Evolutionary conservation across 1,140 invertebrate species (phyloP).

Genomic region (Drosophila pandora): DNA sequence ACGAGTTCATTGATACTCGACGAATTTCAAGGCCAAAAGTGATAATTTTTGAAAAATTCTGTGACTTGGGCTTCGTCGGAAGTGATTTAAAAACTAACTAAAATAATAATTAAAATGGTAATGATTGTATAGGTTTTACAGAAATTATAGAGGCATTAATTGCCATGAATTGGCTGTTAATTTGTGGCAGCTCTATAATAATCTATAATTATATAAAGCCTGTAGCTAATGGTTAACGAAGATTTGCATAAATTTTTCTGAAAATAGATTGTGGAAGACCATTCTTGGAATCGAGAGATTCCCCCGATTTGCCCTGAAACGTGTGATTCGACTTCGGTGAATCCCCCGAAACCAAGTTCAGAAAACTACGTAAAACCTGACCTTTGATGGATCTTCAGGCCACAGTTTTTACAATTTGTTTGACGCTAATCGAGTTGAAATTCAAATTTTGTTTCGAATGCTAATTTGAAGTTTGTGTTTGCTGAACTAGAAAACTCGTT

Average conservation of each 20-base stretch:
- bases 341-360: conserved; percentile 16
- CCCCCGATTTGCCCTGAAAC: conserved; percentile 13
- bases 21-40: conserved; percentile 16
- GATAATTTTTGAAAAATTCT: conserved; percentile 30
- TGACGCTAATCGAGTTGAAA: conserved; percentile 23
- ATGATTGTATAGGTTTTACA: conserved; percentile 15
- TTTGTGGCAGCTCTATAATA: conserved; percentile 18
- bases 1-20: conserved; percentile 48
- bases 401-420: conserved; percentile 21
- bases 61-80: conserved; percentile 12
- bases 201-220: conserved; percentile 27
- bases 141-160: conserved; percentile 41
- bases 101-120: conserved; percentile 12
- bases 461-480: conserved; percentile 36
- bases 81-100: conserved; percentile 11
- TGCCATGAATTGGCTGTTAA: conserved; percentile 6
- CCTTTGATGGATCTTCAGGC: conserved; percentile 30
- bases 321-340: conserved; percentile 28
- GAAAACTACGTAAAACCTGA: conserved; percentile 19
- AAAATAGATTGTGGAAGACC: conserved; percentile 13
- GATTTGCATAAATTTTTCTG: conserved; percentile 22
- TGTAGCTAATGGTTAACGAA: conserved; percentile 4
- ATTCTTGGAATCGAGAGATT: conserved; percentile 42
- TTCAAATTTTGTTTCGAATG: conserved; percentile 28
- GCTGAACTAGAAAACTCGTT: conserved; percentile 14